These are phyloP conservation scores for Sitta europaea DNA, from an alignment of 2,113 vertebrate genomes.

Conservation along the genomic window DNA sequence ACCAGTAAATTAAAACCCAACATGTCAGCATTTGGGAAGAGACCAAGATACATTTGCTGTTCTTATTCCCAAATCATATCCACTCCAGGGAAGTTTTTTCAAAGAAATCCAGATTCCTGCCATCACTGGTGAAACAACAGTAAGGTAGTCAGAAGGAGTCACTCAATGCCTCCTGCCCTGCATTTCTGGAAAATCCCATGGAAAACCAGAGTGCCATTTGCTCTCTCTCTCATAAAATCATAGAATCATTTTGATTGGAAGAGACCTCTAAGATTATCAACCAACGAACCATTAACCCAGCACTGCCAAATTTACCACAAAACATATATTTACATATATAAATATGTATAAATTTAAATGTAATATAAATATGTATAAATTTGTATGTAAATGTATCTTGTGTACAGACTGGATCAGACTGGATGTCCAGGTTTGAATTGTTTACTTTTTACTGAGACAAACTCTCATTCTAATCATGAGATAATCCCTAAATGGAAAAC, in stretches of 20 bases:
- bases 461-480: background rate
- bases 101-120: background rate
- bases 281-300: background rate
- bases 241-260: background rate
- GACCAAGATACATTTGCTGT: background rate
- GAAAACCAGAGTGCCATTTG: background rate
- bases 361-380: background rate
- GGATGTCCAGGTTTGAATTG: background rate
- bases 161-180: background rate
- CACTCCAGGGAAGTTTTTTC: background rate
- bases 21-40: background rate
- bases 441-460: background rate
- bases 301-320: background rate
- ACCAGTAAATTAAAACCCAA: background rate
- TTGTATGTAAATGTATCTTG: background rate
- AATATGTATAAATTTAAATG: background rate
- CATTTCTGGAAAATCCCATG: background rate
- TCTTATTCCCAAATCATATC: background rate
- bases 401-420: background rate
- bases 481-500: background rate
- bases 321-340: background rate
- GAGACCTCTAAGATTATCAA: background rate
- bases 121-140: background rate
- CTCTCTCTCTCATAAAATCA: background rate
- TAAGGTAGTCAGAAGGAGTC: background rate